Evolutionary conservation across 2,797 vertebrate species (phyloP), one percentile per base, ranked within the genome.

Genomic region (Tarsius wallacei): DNA sequence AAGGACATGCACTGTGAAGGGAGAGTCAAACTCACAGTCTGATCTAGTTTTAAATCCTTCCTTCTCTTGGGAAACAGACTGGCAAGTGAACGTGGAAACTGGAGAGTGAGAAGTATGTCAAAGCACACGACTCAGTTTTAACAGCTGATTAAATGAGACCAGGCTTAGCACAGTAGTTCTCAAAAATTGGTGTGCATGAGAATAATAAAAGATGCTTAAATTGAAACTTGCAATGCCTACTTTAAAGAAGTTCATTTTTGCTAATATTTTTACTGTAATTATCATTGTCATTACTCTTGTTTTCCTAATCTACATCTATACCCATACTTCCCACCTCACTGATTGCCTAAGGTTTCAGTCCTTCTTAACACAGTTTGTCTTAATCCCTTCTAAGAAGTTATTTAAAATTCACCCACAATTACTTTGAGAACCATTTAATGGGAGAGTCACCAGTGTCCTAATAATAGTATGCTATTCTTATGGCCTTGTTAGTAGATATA

Each of bases 311-410:
- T 26, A 21, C 6, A 51, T 66, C n/a, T 51, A 3, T 24, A 36
- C 22, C 53, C 7, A 0, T 36, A 55, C 8, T 53, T 86, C 16
- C 14, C n/a, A 71, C 1, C 4, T 74, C 26, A 66, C 4, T 51
- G 42, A 28, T 64, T 61, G 86, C 1, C 17, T 51, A 33, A 81
- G 0, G 74, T 63, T 96, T 85, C 91, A 86, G 89, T 68, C 22
- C 24, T 4, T 76, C 84, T 13, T 89, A 33, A 85, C 9, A 76
- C 3, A 64, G 3, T 55, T 55, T 80, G 15, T 68, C 15, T 81
- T 66, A 91, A 74, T 96, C 24, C 15, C 22, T 93, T 82, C 36
- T 57, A 53, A 90, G 51, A 76, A 59, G 9, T 71, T 74, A 47
- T n/a, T 87, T 9, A 80, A 64, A 91, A 89, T 55, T 70, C 13